These are phyloP conservation scores for Psammodynastes pulverulentus DNA, from an alignment of 2,113 vertebrate species.

Conservation along the genomic window DNA sequence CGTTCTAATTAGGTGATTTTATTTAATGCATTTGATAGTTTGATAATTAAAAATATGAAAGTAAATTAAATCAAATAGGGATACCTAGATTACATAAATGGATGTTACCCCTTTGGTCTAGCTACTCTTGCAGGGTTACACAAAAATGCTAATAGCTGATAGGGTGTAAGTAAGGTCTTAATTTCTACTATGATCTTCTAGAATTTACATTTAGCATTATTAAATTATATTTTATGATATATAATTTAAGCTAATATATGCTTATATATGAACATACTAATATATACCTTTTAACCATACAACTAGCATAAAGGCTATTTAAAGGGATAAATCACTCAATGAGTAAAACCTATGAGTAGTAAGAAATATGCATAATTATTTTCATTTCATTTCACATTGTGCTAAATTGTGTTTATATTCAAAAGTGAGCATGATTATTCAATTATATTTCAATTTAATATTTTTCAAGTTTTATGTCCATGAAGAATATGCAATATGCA, in stretches of 20 bases:
- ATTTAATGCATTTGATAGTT: not conserved
- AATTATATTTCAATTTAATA: not conserved
- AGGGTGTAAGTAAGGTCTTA: not conserved
- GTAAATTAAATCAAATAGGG: not conserved
- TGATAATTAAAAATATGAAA: not conserved
- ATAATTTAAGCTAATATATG: not conserved
- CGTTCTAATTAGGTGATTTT: not conserved
- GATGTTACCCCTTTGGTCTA: not conserved
- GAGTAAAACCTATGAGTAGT: conserved; percentile 26
- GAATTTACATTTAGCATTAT: not conserved
- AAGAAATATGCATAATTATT: not conserved
- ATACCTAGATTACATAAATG: not conserved
- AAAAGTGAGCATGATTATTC: not conserved
- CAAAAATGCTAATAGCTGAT: not conserved
- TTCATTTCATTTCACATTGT: conserved; percentile 11
- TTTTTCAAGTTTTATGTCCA: not conserved
- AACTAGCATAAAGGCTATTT: not conserved
- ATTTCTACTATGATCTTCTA: not conserved
- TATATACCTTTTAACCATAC: not conserved
- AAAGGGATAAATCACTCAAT: conserved; percentile 9
- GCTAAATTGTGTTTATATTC: not conserved
- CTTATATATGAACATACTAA: not conserved
- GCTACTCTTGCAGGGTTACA: not conserved
- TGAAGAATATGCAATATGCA: not conserved
- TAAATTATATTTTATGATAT: not conserved